A percentile compares a stretch with the other conserved stretches of the same genome.
Evolutionary conservation across 2,888 invertebrate genomes (phyloP).

Genomic region (Neuroscelio doddi): DNA sequence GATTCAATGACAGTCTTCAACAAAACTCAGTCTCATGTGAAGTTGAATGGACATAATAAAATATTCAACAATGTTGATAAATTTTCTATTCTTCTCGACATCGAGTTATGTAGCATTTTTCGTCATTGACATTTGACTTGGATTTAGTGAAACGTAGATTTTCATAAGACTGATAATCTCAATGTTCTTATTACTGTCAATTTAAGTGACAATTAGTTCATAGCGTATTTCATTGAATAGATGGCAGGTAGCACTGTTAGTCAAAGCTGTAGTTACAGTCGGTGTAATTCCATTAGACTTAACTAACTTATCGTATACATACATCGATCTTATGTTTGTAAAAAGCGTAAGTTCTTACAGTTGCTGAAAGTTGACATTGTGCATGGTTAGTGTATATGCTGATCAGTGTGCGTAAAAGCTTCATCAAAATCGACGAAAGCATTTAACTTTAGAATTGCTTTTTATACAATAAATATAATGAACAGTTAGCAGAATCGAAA

Average conservation of each 20-base stretch:
- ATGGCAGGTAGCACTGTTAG: slow-evolving; percentile 50
- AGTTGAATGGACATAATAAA: slow-evolving; percentile 61
- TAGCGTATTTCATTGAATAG: slow-evolving; percentile 1
- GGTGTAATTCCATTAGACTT: slow-evolving; percentile 4
- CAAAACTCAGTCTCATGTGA: slow-evolving; percentile 57
- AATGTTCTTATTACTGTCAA: slow-evolving; percentile 19
- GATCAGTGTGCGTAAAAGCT: too few relatives aligned
- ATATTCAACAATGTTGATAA: slow-evolving; percentile 42
- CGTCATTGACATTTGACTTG: slow-evolving; percentile 15
- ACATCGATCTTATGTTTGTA: neutral
- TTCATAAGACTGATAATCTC: slow-evolving; percentile 6
- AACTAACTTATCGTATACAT: slow-evolving; percentile 10
- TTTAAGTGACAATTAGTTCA: slow-evolving; percentile 20
- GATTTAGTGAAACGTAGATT: slow-evolving; percentile 34
- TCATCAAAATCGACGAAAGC: too few relatives aligned
- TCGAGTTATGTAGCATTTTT: slow-evolving; percentile 55
- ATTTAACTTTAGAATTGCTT: too few relatives aligned
- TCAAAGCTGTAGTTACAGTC: slow-evolving; percentile 17
- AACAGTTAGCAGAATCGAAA: too few relatives aligned
- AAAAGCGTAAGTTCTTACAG: too few relatives aligned
- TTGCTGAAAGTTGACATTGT: neutral
- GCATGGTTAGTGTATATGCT: neutral
- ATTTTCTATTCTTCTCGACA: slow-evolving; percentile 11
- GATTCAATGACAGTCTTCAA: too few relatives aligned
- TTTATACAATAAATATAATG: too few relatives aligned